These are phyloP conservation scores for Macrocentrus cingulum DNA, from an alignment of 1,140 invertebrate genomes.

Conservation along the genomic window DNA sequence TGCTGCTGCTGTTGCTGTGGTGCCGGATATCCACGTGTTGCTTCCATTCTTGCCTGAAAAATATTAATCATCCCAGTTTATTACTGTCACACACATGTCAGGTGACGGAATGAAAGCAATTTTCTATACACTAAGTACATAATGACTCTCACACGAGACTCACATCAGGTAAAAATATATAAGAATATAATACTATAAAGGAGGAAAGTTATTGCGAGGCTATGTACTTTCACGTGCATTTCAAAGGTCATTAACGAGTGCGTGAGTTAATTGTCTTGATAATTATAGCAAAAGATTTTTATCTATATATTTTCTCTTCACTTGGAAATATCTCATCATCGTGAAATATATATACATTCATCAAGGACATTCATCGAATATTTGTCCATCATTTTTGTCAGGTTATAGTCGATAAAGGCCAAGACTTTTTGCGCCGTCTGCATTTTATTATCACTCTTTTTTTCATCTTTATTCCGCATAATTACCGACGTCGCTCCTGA, in stretches of 20 bases:
- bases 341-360: neutral
- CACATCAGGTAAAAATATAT: slow-evolving; percentile 14
- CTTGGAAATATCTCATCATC: neutral
- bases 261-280: slow-evolving; percentile 16
- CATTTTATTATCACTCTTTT: neutral
- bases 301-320: neutral
- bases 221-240: slow-evolving; percentile 47
- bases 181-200: too few species aligned
- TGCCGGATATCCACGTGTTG: slow-evolving; percentile 32
- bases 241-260: slow-evolving; percentile 53
- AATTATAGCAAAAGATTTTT: slow-evolving; percentile 21
- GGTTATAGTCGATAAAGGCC: too few species aligned
- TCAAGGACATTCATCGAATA: neutral
- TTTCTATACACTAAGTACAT: slow-evolving; percentile 3
- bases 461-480: neutral
- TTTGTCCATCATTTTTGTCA: too few species aligned
- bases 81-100: neutral
- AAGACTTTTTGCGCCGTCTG: neutral
- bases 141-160: slow-evolving; percentile 10
- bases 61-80: neutral
- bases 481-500: neutral
- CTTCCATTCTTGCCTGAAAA: slow-evolving; percentile 16
- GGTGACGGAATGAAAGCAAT: slow-evolving; percentile 18
- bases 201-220: slow-evolving; percentile 51
- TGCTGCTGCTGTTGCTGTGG: slow-evolving; percentile 23